Evolutionary conservation across 2,113 vertebrate genomes (phyloP).

Genomic region (Gobiocypris rarus): DNA sequence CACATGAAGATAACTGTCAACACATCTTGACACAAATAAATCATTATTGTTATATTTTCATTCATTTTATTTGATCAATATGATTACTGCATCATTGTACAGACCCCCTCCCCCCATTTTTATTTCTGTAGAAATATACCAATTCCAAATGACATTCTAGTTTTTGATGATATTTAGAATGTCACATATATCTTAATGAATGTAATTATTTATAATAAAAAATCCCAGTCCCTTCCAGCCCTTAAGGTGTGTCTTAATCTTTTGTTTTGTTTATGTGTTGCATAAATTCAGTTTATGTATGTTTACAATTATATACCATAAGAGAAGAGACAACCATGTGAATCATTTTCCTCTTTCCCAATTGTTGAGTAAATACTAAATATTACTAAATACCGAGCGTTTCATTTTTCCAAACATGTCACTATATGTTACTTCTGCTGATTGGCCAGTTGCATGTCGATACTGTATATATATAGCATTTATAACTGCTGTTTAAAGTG

Average conservation of each 20-base stretch:
- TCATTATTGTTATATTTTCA: no score
- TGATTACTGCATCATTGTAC: background rate
- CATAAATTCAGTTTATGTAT: background rate
- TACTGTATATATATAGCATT: constrained; percentile 26
- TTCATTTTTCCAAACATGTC: constrained; percentile 2
- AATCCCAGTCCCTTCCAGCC: background rate
- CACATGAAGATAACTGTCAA: no score
- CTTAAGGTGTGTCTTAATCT: constrained; percentile 12
- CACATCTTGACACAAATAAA: no score
- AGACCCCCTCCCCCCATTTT: no score
- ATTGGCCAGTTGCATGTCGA: constrained; percentile 15
- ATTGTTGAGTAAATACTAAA: constrained; percentile 30
- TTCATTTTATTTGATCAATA: no score
- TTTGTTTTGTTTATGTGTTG: constrained; percentile 21
- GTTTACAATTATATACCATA: constrained; percentile 3
- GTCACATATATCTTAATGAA: background rate
- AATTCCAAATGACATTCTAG: background rate
- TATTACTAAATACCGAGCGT: constrained; percentile 5
- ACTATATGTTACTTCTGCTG: background rate
- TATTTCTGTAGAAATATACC: background rate
- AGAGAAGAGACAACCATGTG: background rate
- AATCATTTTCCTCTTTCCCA: constrained; percentile 9
- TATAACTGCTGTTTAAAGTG: background rate
- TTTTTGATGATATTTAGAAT: background rate
- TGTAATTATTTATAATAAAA: background rate